These are phyloP conservation scores for Lichenostomus cassidix DNA, from an alignment of 2,113 vertebrate genomes.

Conservation along the genomic window DNA sequence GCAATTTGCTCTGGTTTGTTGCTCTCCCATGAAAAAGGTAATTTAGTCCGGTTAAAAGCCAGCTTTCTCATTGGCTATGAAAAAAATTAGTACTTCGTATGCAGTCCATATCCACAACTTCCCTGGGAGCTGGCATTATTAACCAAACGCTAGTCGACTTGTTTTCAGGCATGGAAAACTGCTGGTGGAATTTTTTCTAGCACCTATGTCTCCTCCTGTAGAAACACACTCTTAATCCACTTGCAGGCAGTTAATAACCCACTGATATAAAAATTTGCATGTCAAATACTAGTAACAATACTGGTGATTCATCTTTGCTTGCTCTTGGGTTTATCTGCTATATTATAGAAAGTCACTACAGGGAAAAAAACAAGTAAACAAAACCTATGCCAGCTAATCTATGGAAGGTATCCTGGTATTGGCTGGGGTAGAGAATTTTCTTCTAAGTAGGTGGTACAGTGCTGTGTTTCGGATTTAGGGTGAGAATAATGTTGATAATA, in stretches of 20 bases:
- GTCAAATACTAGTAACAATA: background rate
- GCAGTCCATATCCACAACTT: background rate
- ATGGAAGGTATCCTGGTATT: background rate
- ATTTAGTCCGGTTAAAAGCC: slow-evolving; percentile 23
- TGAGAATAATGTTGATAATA: background rate
- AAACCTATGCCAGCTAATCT: background rate
- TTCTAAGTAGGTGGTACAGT: background rate
- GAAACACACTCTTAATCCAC: background rate
- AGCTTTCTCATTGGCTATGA: background rate
- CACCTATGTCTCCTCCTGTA: background rate
- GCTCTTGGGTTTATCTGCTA: background rate
- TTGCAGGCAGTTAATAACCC: background rate
- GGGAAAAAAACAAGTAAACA: background rate
- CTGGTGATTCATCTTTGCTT: background rate
- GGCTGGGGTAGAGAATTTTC: background rate
- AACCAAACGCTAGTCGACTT: background rate
- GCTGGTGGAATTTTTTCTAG: background rate
- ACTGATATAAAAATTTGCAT: background rate
- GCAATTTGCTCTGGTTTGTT: slow-evolving; percentile 53
- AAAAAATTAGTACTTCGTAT: background rate
- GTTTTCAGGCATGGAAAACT: background rate
- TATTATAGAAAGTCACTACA: background rate
- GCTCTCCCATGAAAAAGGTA: slow-evolving; percentile 30
- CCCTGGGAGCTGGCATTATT: background rate
- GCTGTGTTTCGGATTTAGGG: background rate